phyloP scores from a whole-genome alignment of 2,113 vertebrate genomes.

The Rhinolophus sinicus region DNA sequence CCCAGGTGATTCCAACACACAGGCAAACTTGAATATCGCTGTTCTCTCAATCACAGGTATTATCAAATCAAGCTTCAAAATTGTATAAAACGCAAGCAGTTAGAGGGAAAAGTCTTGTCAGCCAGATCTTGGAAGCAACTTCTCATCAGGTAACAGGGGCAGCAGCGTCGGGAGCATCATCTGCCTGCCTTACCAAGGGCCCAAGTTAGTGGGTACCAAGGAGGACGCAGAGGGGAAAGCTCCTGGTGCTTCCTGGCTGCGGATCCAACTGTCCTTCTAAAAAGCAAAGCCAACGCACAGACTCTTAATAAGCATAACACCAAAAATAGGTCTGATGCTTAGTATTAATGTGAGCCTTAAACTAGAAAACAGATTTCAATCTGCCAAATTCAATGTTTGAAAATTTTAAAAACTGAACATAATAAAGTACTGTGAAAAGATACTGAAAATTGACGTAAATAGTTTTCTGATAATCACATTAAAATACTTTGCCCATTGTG shows the following conservation, averaged over 20 bases:
- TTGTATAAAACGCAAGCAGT: neutral
- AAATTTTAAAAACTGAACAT: neutral
- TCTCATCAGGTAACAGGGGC: neutral
- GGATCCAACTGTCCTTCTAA: neutral
- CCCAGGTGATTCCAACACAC: neutral
- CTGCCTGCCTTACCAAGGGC: neutral
- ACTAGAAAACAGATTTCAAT: neutral
- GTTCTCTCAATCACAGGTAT: constrained; percentile 4
- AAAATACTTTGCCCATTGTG: neutral
- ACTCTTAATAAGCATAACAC: neutral
- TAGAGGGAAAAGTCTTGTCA: neutral
- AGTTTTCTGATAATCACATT: neutral
- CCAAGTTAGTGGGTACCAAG: neutral
- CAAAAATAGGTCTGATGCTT: neutral
- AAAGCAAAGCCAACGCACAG: neutral
- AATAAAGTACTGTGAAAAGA: neutral
- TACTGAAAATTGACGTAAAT: neutral
- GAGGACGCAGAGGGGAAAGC: neutral
- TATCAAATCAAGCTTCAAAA: constrained; percentile 31
- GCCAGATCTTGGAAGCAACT: neutral
- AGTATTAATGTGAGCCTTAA: neutral
- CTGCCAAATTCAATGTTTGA: neutral
- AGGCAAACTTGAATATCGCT: neutral
- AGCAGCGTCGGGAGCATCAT: neutral
- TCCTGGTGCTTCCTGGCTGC: neutral